Base-by-base conservation (phyloP, 2,888 invertebrate species). In the Napeogenes inachia region DNA sequence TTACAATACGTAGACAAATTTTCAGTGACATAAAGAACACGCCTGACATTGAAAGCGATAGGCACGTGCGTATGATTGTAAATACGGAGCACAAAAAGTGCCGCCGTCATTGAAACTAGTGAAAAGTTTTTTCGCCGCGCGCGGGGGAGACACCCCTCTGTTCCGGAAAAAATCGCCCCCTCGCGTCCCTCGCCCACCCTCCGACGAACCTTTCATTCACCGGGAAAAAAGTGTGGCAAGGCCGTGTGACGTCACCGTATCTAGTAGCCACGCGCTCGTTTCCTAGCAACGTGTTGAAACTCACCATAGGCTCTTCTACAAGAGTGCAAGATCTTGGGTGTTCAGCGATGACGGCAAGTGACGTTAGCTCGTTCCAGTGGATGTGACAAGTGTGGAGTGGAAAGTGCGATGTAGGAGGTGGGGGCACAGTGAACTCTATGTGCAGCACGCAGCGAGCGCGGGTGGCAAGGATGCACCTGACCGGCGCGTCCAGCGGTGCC, bases 161-260 rank as follows among this genome's bases (percentile, higher is more conserved):
- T 80, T 79, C 80, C 82, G 83, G 84, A 87, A 89, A 90, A 90
- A 91, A 89, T 85, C 85, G 72, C 80, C 75, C 85, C 88, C 87
- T 84, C 87, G 80, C 86, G 80, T 80, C 86, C 84, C 85, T 80
- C 85, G 67, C 79, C 84, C 82, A 87, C 81, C 89, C 87, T 87
- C 89, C 88, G 85, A 89, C 88, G 84, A 92, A 92, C 91, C 91
- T 92, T 92, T 92, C 92, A 93, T 92, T 93, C 92, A 91, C 88
- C 78, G 85, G 84, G 84, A 90, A 91, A 91, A 91, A 91, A 91
- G 90, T 90, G 91, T 91, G 91, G 91, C 91, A 91, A 91, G 91
- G 91, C 90, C 90, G 79, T 78, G 89, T 89, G 89, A 90, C 91
- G 89, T 89, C 89, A 89, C 80, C 79, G 85, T 83, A 83, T 87